Conservation (phyloP, 23 tunicate species). For the Diplosoma virens region DNA sequence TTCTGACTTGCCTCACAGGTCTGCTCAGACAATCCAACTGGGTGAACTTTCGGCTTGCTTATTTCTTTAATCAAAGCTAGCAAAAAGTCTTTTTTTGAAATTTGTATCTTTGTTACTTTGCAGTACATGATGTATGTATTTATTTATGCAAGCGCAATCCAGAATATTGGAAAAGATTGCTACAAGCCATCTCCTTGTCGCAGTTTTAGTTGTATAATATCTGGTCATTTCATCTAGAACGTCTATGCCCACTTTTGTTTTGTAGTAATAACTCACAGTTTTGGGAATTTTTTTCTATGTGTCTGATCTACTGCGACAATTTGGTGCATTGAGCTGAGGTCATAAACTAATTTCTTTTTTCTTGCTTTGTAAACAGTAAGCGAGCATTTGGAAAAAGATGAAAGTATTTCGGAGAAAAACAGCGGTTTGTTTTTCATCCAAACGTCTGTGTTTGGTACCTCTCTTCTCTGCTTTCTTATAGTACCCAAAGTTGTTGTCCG, state of each 20-base stretch:
- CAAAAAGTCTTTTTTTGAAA: neutral
- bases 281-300: neutral
- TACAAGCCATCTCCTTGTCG: neutral
- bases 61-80: neutral
- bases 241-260: too few relatives aligned
- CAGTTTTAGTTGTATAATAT: conserved; percentile 1
- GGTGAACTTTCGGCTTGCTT: neutral
- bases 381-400: neutral
- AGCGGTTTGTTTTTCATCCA: neutral
- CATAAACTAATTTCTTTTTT: neutral
- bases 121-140: neutral
- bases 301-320: neutral
- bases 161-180: conserved; percentile 5
- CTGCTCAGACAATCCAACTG: neutral
- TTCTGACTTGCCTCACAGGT: conserved; percentile 5
- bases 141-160: conserved; percentile 1
- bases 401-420: neutral
- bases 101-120: conserved; percentile 6
- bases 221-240: neutral
- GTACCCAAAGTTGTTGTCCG: neutral
- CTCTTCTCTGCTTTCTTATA: neutral
- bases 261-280: too few relatives aligned
- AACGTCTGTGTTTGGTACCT: neutral
- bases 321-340: neutral
- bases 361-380: neutral